phyloP scores from a whole-genome alignment of 1,140 invertebrate species.

The Cephus cinctus region DNA sequence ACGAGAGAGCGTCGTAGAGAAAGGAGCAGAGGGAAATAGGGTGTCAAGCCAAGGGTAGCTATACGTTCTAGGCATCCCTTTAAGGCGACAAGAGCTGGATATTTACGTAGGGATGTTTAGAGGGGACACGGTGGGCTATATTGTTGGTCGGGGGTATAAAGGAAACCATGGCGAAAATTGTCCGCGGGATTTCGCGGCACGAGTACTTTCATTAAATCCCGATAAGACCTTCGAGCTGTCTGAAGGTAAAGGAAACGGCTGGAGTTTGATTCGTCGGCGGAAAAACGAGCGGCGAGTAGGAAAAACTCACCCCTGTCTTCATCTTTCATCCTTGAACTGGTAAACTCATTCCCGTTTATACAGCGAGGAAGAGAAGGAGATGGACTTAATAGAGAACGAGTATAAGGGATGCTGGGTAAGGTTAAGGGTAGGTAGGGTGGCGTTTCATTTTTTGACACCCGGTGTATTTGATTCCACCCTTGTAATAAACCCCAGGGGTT shows the following conservation, averaged over 20 bases:
- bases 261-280: slow-evolving; percentile 1
- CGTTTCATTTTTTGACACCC: slow-evolving; percentile 59
- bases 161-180: too few relatives aligned
- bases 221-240: neutral
- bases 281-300: slow-evolving; percentile 15
- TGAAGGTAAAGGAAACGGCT: too few relatives aligned
- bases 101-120: too few relatives aligned
- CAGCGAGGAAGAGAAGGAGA: neutral
- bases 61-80: too few relatives aligned
- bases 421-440: slow-evolving; percentile 38
- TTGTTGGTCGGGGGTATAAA: too few relatives aligned
- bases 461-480: slow-evolving; percentile 59
- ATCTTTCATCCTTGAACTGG: slow-evolving; percentile 22
- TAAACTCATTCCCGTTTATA: neutral
- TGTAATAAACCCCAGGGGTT: slow-evolving; percentile 56
- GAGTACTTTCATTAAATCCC: slow-evolving; percentile 1
- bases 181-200: too few relatives aligned
- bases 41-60: too few relatives aligned
- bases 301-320: slow-evolving; percentile 12
- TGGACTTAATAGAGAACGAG: slow-evolving; percentile 14
- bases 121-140: too few relatives aligned
- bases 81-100: too few relatives aligned
- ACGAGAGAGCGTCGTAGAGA: slow-evolving; percentile 50
- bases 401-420: too few relatives aligned
- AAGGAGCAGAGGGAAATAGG: slow-evolving; percentile 53